These are phyloP conservation scores for Saccopteryx leptura DNA, from an alignment of 2,113 vertebrate genomes.

Conservation along the genomic window DNA sequence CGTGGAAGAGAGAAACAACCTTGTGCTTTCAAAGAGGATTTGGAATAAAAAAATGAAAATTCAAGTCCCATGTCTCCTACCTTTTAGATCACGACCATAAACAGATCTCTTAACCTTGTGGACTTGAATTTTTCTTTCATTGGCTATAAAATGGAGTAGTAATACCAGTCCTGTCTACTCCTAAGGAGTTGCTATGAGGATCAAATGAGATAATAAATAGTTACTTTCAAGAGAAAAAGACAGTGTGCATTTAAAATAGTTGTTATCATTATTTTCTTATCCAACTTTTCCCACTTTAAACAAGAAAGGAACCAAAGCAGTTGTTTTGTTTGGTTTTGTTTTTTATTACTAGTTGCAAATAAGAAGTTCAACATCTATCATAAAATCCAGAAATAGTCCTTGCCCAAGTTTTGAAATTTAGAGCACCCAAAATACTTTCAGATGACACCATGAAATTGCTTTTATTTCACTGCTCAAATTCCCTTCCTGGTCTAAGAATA, in stretches of 20 bases:
- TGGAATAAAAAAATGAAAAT: not conserved
- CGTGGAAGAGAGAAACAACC: not conserved
- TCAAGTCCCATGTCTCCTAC: not conserved
- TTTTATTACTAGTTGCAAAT: constrained; percentile 6
- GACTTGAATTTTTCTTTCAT: not conserved
- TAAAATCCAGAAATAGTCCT: constrained; percentile 6
- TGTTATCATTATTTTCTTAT: not conserved
- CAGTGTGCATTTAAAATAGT: not conserved
- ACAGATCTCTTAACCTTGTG: not conserved
- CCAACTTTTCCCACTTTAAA: not conserved
- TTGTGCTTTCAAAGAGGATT: not conserved
- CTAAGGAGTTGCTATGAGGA: not conserved
- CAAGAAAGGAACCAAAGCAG: not conserved
- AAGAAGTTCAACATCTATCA: not conserved
- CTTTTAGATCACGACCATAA: not conserved
- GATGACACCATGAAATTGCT: not conserved
- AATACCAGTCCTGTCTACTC: not conserved
- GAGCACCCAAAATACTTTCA: constrained; percentile 12
- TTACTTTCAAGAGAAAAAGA: constrained; percentile 43
- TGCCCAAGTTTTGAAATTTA: not conserved
- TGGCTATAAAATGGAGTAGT: not conserved
- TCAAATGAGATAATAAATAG: not conserved
- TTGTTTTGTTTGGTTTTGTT: constrained; percentile 10
- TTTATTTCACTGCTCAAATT: not conserved
- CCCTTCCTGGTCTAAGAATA: not conserved